These are phyloP conservation scores for Nebria ingens DNA, from an alignment of 1,140 invertebrate genomes.

Conservation along the genomic window DNA sequence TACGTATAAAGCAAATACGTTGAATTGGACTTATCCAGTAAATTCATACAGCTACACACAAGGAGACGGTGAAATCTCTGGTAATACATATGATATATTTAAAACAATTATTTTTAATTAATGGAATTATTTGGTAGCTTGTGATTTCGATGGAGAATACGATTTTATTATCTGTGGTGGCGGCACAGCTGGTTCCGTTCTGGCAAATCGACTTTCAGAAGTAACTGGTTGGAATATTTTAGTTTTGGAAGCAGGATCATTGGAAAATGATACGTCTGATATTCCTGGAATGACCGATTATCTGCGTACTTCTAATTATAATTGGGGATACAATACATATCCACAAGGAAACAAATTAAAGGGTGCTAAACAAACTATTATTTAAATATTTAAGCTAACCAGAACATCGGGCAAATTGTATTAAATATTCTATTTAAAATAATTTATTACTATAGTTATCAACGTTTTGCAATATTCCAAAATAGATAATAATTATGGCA, in stretches of 20 bases:
- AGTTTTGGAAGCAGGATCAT: constrained; percentile 46
- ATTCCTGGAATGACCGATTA: constrained; percentile 18
- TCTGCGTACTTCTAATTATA: constrained; percentile 20
- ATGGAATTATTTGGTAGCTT: neutral
- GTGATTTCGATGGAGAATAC: constrained; percentile 22
- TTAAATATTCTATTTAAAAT: constrained; percentile 3
- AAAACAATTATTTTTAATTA: neutral
- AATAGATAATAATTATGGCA: no score
- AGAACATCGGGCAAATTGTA: constrained; percentile 21
- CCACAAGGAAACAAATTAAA: constrained; percentile 16
- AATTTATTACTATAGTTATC: neutral
- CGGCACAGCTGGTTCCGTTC: constrained; percentile 51
- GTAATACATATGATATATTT: neutral
- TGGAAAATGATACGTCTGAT: constrained; percentile 19
- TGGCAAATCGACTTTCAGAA: constrained; percentile 37
- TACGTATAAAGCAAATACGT: neutral
- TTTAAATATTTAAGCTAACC: no score
- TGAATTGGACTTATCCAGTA: neutral
- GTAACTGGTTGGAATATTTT: constrained; percentile 33
- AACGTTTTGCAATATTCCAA: neutral
- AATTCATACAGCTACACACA: neutral
- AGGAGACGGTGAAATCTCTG: neutral
- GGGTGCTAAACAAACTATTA: constrained; percentile 11
- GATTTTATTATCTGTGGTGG: constrained; percentile 48
- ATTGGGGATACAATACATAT: constrained; percentile 42